Base-by-base conservation (phyloP, 1,140 invertebrate genomes). In the Tachypleus tridentatus region DNA sequence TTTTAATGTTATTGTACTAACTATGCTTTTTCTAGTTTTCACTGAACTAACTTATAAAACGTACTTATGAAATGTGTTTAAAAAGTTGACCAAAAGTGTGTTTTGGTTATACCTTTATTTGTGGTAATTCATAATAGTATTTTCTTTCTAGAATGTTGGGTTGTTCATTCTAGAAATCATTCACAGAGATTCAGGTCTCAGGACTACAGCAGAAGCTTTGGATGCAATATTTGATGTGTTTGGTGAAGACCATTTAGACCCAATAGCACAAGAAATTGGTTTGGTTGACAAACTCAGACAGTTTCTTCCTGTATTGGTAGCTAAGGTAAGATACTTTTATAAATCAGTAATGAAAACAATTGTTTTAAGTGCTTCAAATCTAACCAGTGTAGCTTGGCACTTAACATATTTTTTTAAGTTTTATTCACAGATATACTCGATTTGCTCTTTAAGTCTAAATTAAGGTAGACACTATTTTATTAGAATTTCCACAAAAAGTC, bases 181-280 rank as follows among this genome's bases (percentile, higher is more conserved):
- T 77, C 78, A 65, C 54, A 72, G 72, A 60, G 83, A 82, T 67
- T 60, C 64, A 7, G 82, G 85, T 68, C 79, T 86, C 4, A 86
- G 85, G 83, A 80, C 87, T 0, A 76, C 84, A 9, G 85, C 87
- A 49, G 88, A 90, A 76, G 81, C 84, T 11, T 73, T 89, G 10
- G 87, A 89, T 73, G 82, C 83, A 9, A 71, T 89, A 60, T 85
- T 89, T 76, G 88, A 90, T 74, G 80, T 89, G 56, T 89, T 86
- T 76, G 81, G 85, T 3, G 86, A 88, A 74, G 87, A 90, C 73
- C 82, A 86, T 57, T 84, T 85, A 59, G 84, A 89, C 74, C 67
- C 73, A 50, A 76, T 87, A 65, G 82, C 85, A 0, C 74, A 76
- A 57, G 81, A 86, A 73, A 78, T 87, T 11, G 77, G 81, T 62